These are phyloP conservation scores for Chroicocephalus ridibundus DNA, from an alignment of 2,113 vertebrate genomes.

Conservation along the genomic window DNA sequence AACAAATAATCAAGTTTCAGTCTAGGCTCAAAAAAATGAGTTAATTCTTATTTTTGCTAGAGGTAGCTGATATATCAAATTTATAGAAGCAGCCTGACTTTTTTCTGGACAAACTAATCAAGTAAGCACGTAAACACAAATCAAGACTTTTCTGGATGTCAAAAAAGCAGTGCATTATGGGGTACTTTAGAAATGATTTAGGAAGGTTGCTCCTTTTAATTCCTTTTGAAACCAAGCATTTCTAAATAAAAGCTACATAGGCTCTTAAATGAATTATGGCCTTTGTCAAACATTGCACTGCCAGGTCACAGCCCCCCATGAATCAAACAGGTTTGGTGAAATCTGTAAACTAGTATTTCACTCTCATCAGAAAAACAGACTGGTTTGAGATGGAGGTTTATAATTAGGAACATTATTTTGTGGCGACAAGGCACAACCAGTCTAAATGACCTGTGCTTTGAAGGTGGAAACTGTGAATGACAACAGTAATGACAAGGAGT, in stretches of 20 bases:
- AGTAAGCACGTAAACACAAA: neutral
- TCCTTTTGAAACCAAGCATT: constrained; percentile 20
- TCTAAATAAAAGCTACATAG: constrained; percentile 45
- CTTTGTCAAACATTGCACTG: constrained; percentile 59
- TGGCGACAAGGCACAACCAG: constrained; percentile 37
- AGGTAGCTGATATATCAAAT: neutral
- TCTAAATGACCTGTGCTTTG: constrained; percentile 53
- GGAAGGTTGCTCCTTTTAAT: constrained; percentile 1
- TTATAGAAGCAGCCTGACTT: neutral
- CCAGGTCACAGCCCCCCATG: constrained; percentile 37
- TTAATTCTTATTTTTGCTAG: neutral
- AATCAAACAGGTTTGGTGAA: constrained; percentile 55
- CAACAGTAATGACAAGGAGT: constrained; percentile 33
- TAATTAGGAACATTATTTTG: constrained; percentile 56
- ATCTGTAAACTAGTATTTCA: constrained; percentile 33
- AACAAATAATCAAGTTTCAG: neutral
- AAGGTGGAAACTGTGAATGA: constrained; percentile 28
- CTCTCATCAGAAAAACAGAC: neutral
- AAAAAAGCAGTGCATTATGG: neutral
- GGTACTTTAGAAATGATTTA: constrained; percentile 15
- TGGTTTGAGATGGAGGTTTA: constrained; percentile 32
- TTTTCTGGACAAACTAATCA: neutral
- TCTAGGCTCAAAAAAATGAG: neutral
- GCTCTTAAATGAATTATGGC: constrained; percentile 40
- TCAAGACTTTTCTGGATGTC: neutral